Conservation (phyloP, 2,797 vertebrate genomes). For the Micrastur ruficollis region DNA sequence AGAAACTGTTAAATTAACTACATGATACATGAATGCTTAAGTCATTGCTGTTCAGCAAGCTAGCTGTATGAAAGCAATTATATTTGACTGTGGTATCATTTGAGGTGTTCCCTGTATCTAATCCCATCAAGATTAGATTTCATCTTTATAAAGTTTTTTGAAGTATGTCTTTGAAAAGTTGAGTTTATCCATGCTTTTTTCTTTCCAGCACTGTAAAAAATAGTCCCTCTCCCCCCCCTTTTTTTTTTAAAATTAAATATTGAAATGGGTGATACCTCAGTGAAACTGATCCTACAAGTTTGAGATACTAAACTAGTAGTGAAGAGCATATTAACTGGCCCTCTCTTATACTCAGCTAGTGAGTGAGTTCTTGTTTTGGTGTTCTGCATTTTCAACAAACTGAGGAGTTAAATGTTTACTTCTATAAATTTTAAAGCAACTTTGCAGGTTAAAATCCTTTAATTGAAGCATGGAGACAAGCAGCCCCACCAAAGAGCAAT, state of each 20-base stretch:
- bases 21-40: neutral
- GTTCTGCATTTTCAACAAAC: neutral
- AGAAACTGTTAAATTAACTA: neutral
- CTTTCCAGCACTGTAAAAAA: neutral
- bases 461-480: neutral
- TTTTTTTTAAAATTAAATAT: neutral
- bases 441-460: neutral
- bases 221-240: rapidly evolving
- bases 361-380: neutral
- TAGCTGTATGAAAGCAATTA: neutral
- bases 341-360: neutral
- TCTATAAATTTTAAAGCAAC: neutral
- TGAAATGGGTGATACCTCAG: neutral
- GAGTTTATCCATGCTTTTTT: neutral
- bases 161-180: neutral
- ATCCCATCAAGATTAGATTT: neutral
- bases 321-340: neutral
- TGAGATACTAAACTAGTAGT: neutral
- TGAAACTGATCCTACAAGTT: neutral
- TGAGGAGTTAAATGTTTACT: neutral
- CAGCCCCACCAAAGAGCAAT: neutral
- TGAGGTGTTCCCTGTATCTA: neutral
- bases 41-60: neutral
- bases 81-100: neutral
- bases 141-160: neutral